Evolutionary conservation across 2,113 vertebrate species (phyloP).

Genomic region (Hirundichthys speculiger): DNA sequence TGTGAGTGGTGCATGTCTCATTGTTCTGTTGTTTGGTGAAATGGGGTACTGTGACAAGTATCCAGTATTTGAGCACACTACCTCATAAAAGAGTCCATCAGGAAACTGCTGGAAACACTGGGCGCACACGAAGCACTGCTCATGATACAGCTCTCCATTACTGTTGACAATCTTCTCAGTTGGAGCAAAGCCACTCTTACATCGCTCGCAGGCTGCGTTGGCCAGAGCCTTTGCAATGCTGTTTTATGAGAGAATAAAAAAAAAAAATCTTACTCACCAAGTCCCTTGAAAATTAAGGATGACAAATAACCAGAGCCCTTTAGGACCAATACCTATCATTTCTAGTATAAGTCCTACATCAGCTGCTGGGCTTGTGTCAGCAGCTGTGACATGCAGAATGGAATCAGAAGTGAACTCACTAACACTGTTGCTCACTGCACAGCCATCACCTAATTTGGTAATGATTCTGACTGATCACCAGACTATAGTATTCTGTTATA

Average conservation of each 20-base stretch:
- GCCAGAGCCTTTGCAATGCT: constrained; percentile 98
- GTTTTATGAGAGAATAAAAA: constrained; percentile 68
- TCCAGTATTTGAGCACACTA: constrained; percentile 41
- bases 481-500: no score
- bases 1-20: no score
- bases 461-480: no score
- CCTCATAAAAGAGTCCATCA: constrained; percentile 98
- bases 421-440: constrained; percentile 20
- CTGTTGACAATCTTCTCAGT: constrained; percentile 97
- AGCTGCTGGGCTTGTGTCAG: constrained; percentile 15
- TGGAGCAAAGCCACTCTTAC: constrained; percentile 89
- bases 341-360: constrained; percentile 24
- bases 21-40: neutral
- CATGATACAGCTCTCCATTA: constrained; percentile 95
- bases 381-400: constrained; percentile 45
- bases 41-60: neutral
- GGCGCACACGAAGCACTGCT: constrained; percentile 96
- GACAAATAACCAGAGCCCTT: no score
- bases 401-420: constrained; percentile 21
- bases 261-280: neutral
- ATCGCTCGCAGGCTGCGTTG: constrained; percentile 92
- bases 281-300: constrained; percentile 15
- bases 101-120: constrained; percentile 99
- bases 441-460: constrained; percentile 59
- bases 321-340: constrained; percentile 33